Conservation (phyloP, 30 jellyfish, hydroid and myxozoan species). For the Aurelia sp. region DNA sequence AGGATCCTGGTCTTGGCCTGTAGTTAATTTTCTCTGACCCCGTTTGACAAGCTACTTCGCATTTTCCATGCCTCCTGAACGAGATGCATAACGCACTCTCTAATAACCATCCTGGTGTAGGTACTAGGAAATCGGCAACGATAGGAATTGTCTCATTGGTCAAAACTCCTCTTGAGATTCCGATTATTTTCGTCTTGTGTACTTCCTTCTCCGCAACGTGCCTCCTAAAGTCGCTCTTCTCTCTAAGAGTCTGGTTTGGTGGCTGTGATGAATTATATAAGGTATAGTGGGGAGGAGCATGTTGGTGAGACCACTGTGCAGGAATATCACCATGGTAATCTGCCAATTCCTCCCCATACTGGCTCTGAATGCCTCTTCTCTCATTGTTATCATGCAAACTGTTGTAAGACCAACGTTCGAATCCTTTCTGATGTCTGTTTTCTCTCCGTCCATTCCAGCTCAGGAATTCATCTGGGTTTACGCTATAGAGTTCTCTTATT, state of each 20-base stretch:
- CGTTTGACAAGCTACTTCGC: constrained; percentile 75
- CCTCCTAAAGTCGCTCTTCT: constrained; percentile 13
- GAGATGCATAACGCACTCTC: constrained; percentile 57
- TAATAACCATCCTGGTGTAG: constrained; percentile 56
- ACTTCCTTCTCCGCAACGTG: constrained; percentile 10
- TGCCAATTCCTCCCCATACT: not conserved
- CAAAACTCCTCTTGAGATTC: constrained; percentile 63
- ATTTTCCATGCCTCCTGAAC: constrained; percentile 50
- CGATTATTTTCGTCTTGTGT: constrained; percentile 43
- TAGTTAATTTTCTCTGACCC: constrained; percentile 33
- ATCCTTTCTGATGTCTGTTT: not conserved
- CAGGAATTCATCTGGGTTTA: constrained; percentile 2
- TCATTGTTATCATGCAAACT: not conserved
- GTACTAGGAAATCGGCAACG: constrained; percentile 12
- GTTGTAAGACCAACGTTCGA: not conserved
- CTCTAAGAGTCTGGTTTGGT: constrained; percentile 17
- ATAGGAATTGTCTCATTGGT: constrained; percentile 57
- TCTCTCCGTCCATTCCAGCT: not conserved
- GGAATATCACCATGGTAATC: not conserved
- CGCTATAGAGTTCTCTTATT: constrained; percentile 41
- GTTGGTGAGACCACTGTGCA: constrained; percentile 5
- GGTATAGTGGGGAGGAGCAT: constrained; percentile 8
- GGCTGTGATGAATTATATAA: constrained; percentile 19
- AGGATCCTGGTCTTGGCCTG: constrained; percentile 47
- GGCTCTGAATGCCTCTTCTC: not conserved